Conservation (phyloP, 1,140 invertebrate genomes). For the Habropoda laboriosa region DNA sequence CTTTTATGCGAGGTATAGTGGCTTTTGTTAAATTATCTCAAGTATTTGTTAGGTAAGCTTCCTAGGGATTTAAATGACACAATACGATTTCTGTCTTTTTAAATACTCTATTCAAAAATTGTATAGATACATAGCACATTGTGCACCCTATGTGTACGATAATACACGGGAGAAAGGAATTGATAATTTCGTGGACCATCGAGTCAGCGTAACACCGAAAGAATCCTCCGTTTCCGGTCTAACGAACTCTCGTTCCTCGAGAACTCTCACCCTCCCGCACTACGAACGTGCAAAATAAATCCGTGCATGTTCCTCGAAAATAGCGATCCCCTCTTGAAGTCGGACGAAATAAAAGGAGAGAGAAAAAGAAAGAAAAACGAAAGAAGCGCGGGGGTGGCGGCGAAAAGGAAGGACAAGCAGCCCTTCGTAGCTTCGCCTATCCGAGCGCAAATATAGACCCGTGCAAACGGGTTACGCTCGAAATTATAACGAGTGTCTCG, state of each 20-base stretch:
- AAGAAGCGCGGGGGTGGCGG: no score
- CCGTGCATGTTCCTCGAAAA: slow-evolving; percentile 33
- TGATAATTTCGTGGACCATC: background rate
- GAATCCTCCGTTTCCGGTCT: background rate
- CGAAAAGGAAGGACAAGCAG: slow-evolving; percentile 44
- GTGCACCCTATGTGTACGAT: no score
- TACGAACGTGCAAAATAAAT: slow-evolving; percentile 40
- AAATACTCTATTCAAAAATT: no score
- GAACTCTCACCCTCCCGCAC: slow-evolving; percentile 11
- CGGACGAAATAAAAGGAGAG: background rate
- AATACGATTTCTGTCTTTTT: no score
- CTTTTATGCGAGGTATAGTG: no score
- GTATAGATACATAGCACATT: no score
- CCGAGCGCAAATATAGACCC: slow-evolving; percentile 47
- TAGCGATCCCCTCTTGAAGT: slow-evolving; percentile 28
- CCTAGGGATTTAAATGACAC: no score
- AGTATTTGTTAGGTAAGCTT: no score
- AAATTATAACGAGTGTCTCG: slow-evolving; percentile 58
- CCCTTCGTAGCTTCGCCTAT: slow-evolving; percentile 45
- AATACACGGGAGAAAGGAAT: background rate
- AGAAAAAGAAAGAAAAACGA: background rate
- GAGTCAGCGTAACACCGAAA: background rate
- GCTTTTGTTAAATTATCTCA: no score
- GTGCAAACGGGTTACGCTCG: slow-evolving; percentile 50
- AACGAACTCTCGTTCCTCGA: slow-evolving; percentile 1